phyloP scores from a whole-genome alignment of 1,140 invertebrate genomes.

The Ditylenchus dipsaci region DNA sequence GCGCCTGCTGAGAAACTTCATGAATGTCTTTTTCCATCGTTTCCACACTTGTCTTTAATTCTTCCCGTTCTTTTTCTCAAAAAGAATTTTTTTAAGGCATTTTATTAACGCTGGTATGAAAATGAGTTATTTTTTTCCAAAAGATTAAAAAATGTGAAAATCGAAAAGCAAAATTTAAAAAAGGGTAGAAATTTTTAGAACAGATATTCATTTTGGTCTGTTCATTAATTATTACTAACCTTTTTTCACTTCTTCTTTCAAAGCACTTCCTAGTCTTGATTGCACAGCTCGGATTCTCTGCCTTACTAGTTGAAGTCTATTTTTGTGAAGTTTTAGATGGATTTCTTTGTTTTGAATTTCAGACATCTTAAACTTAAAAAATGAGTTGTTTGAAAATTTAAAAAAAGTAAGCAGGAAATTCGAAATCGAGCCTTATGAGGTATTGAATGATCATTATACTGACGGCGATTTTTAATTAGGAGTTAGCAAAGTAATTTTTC shows the following conservation, averaged over 20 bases:
- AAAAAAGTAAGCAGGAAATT: no score
- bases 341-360: constrained; percentile 24
- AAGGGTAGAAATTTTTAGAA: no score
- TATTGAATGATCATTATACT: no score
- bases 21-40: constrained; percentile 6
- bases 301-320: neutral
- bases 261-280: neutral
- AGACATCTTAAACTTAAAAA: no score
- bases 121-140: neutral
- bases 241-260: constrained; percentile 5
- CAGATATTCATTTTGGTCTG: no score
- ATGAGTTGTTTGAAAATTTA: no score
- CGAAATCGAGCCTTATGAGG: no score
- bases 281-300: constrained; percentile 11
- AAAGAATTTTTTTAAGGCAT: constrained; percentile 11
- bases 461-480: no score
- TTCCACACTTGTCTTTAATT: constrained; percentile 1
- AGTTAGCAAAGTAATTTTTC: no score
- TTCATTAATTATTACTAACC: no score
- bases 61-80: constrained; percentile 8
- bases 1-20: no score
- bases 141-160: constrained; percentile 13
- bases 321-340: constrained; percentile 4
- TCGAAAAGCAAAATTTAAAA: no score
- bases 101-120: neutral